Percentiles rank a stretch among this genome's conserved stretches.
Evolutionary conservation across 2,888 invertebrate genomes (phyloP).

Genomic region (Drosophila monieri): DNA sequence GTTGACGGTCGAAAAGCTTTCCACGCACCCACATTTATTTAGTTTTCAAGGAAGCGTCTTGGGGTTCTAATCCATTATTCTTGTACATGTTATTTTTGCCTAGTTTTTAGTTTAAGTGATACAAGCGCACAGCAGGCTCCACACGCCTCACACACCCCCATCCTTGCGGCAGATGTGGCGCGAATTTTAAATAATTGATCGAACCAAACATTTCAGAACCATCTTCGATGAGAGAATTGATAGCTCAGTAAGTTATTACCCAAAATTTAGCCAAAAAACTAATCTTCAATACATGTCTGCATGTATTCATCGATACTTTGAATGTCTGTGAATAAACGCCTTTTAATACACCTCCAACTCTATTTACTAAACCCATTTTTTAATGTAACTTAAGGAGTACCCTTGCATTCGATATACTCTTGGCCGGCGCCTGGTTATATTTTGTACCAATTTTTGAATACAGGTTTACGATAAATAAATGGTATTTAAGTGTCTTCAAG

Average conservation of each 20-base stretch:
- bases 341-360: conserved; percentile 7
- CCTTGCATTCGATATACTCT: conserved; percentile 12
- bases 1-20: conserved; percentile 68
- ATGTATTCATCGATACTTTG: conserved; percentile 12
- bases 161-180: not conserved
- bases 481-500: conserved; percentile 36
- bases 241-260: conserved; percentile 30
- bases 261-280: conserved; percentile 30
- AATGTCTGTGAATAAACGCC: conserved; percentile 35
- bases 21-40: conserved; percentile 47
- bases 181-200: conserved; percentile 29
- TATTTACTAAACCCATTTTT: not conserved
- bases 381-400: not conserved
- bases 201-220: conserved; percentile 34
- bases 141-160: not conserved
- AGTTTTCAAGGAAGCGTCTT: conserved; percentile 39
- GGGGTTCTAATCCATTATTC: conserved; percentile 37
- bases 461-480: conserved; percentile 31
- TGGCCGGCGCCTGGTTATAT: conserved; percentile 13
- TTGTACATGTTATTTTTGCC: conserved; percentile 37
- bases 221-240: conserved; percentile 23
- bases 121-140: not conserved
- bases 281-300: conserved; percentile 33
- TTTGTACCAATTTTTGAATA: conserved; percentile 36
- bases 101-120: conserved; percentile 36